Evolutionary conservation across 2,113 vertebrate species (phyloP), one percentile per base, ranked within the genome.

Genomic region (Hippolais icterina): DNA sequence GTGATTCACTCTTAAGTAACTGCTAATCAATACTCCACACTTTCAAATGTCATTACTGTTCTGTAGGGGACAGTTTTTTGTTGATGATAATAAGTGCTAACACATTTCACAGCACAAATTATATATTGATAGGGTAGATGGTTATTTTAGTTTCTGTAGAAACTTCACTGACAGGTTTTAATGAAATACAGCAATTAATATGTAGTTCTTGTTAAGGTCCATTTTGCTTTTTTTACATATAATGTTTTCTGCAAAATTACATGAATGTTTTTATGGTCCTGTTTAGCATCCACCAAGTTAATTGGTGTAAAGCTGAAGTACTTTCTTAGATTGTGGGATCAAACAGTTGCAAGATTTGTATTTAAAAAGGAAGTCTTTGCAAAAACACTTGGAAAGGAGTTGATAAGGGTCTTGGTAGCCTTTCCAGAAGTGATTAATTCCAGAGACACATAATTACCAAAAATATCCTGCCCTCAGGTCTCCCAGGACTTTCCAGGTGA

Each of bases 1-100:
- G 74, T 94, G 93, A 96, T 96, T 90, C 90, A 84, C 95, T 96
- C 95, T 85, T 66, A 93, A 97, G 89, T 83, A 90, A 87, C 91
- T 94, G 42, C 89, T 95, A 75, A 97, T 98, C 69, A 95, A 94
- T 98, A 97, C 39, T 72, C 25, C 68, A 93, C 78, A 90, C 64
- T 97, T 97, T 60, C 64, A 94, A 80, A 96, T 94, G 63, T 89
- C 74, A 87, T 96, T 93, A 89, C 65, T 70, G 85, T 96, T 94
- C 61, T 84, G 94, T 72, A 91, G 87, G 82, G 16, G 94, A 80
- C 91, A 84, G 72, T 87, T 90, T 89, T 94, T 87, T 92, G 64
- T 77, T 68, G 86, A 47, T 84, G 41, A 80, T 88, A 65, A 52
- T 87, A 61, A 83, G n/a, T 72, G 39, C 52, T 71, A 94, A 76